A percentile compares a stretch with the other conserved stretches of the same genome.
Evolutionary conservation across 1,140 invertebrate genomes (phyloP).

Genomic region (Euglossa dilemma): DNA sequence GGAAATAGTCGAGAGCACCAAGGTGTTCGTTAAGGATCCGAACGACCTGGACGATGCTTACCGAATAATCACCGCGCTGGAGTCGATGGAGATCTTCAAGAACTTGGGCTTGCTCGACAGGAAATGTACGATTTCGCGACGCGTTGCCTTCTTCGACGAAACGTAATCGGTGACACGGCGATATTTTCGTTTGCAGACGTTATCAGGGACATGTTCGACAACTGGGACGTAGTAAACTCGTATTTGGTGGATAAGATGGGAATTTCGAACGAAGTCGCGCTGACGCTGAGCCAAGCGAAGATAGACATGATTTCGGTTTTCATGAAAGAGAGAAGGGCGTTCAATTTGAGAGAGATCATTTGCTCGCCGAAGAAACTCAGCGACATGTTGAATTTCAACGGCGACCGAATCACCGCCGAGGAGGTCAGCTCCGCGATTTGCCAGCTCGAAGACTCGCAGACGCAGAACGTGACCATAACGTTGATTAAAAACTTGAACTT

Average conservation of each 20-base stretch:
- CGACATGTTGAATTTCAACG: constrained; percentile 74
- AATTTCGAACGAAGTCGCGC: constrained; percentile 67
- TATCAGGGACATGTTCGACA: constrained; percentile 76
- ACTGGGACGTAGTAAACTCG: constrained; percentile 76
- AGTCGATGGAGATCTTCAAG: constrained; percentile 79
- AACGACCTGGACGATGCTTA: constrained; percentile 76
- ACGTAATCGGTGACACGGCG: not conserved
- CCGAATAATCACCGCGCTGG: constrained; percentile 75
- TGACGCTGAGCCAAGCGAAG: constrained; percentile 71
- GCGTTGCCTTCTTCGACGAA: not conserved
- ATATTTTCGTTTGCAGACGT: constrained; percentile 63
- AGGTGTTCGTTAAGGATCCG: constrained; percentile 70
- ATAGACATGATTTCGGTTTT: constrained; percentile 79
- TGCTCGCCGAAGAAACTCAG: constrained; percentile 75
- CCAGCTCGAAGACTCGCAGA: constrained; percentile 76
- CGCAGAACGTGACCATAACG: constrained; percentile 78
- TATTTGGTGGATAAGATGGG: constrained; percentile 72
- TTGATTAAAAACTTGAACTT: constrained; percentile 83
- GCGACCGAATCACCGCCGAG: constrained; percentile 66
- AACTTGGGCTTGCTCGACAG: constrained; percentile 76
- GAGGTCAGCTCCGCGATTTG: constrained; percentile 81
- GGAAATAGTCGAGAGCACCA: constrained; percentile 74
- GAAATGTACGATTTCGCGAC: constrained; percentile 65
- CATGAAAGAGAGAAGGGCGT: constrained; percentile 71
- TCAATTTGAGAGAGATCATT: constrained; percentile 75